These are phyloP conservation scores for Ernsta delagoae DNA, from an alignment of 2,888 invertebrate genomes.

Conservation along the genomic window DNA sequence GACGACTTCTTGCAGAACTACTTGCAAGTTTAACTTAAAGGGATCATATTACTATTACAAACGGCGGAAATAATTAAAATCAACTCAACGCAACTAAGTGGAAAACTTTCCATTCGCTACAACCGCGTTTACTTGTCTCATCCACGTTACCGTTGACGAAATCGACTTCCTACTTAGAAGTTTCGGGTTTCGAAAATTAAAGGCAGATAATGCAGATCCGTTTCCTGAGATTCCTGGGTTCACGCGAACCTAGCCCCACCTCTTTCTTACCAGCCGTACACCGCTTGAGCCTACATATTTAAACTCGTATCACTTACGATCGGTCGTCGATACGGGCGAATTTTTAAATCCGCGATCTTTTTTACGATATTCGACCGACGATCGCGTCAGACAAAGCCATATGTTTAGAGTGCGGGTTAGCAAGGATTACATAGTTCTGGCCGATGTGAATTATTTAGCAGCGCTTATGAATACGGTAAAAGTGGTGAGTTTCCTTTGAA, in stretches of 20 bases:
- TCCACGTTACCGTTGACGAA: constrained; percentile 37
- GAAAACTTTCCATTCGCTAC: neutral
- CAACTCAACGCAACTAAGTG: neutral
- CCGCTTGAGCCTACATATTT: no score
- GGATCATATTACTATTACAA: neutral
- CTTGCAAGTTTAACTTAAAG: no score
- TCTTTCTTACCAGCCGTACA: no score
- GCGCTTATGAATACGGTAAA: constrained; percentile 36
- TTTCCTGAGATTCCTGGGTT: constrained; percentile 72
- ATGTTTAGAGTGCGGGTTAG: constrained; percentile 44
- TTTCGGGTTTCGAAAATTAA: constrained; percentile 71
- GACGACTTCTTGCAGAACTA: no score
- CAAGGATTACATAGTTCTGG: constrained; percentile 38
- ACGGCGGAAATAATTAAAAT: neutral
- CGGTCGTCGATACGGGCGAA: no score
- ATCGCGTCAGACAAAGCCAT: constrained; percentile 36
- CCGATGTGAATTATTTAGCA: constrained; percentile 44
- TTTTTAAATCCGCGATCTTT: constrained; percentile 19
- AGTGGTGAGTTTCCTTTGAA: constrained; percentile 41
- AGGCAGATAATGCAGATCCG: constrained; percentile 51
- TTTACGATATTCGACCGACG: constrained; percentile 20
- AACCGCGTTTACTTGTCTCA: constrained; percentile 19
- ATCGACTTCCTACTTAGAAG: constrained; percentile 72
- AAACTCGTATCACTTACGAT: no score
- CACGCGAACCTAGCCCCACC: constrained; percentile 45